A percentile compares a stretch with the other conserved stretches of the same genome.
Conservation (phyloP, 2,888 invertebrate genomes). For the Agrilus cyanescens region DNA sequence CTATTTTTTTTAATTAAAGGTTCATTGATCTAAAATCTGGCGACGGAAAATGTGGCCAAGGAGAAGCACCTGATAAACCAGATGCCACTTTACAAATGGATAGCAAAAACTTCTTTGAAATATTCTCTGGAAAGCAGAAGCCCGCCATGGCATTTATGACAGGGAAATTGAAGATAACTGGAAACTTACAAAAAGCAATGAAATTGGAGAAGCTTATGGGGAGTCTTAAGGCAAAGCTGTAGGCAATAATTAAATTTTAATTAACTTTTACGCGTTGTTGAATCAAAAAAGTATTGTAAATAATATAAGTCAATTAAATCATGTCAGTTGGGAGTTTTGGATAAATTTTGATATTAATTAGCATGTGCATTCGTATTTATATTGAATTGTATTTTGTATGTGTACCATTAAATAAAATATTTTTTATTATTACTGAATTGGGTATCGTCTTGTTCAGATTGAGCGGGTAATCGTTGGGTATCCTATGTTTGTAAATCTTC, state of each 20-base stretch:
- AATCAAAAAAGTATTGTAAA: too few species aligned
- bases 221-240: slow-evolving; percentile 58
- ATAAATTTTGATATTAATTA: too few species aligned
- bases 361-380: too few species aligned
- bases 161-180: slow-evolving; percentile 87
- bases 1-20: slow-evolving; percentile 33
- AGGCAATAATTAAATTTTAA: slow-evolving; percentile 16
- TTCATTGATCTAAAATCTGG: slow-evolving; percentile 85
- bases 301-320: too few species aligned
- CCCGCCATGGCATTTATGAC: slow-evolving; percentile 91
- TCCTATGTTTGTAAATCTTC: too few species aligned
- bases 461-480: too few species aligned
- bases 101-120: slow-evolving; percentile 60
- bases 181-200: slow-evolving; percentile 88
- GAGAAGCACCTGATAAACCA: slow-evolving; percentile 54
- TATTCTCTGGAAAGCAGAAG: slow-evolving; percentile 80
- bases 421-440: too few species aligned
- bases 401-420: too few species aligned
- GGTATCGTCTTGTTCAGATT: too few species aligned
- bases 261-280: too few species aligned
- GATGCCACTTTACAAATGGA: slow-evolving; percentile 84
- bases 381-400: too few species aligned
- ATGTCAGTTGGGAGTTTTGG: too few species aligned
- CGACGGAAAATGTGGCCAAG: slow-evolving; percentile 65
- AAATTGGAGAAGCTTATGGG: slow-evolving; percentile 86